Percentiles rank a stretch among this genome's conserved stretches.
Evolutionary conservation across 2,113 vertebrate species (phyloP).

Genomic region (Podiceps cristatus): DNA sequence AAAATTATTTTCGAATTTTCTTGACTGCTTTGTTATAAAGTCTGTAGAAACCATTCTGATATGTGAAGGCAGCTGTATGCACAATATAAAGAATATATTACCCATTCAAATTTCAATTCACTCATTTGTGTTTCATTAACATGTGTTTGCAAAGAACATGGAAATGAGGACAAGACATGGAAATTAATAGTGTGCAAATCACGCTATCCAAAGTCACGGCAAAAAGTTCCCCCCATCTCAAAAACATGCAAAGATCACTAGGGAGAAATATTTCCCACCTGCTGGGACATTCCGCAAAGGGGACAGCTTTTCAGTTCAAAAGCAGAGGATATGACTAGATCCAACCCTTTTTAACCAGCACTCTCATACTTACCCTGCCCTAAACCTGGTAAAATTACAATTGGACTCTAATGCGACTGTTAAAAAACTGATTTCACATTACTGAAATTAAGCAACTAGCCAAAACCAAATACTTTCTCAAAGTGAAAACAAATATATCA

Average conservation of each 20-base stretch:
- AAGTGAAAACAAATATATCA: not conserved
- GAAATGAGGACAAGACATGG: not conserved
- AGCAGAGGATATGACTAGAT: not conserved
- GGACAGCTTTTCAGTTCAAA: not conserved
- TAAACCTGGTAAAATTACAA: not conserved
- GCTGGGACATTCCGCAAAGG: not conserved
- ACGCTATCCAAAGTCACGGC: not conserved
- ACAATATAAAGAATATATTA: rapidly evolving
- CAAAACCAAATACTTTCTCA: not conserved
- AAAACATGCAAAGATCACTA: not conserved
- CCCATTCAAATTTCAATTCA: not conserved
- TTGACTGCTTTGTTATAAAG: not conserved
- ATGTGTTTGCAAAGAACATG: not conserved
- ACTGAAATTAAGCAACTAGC: not conserved
- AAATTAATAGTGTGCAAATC: constrained; percentile 4
- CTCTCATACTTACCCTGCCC: not conserved
- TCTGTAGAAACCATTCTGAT: not conserved
- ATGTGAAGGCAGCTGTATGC: not conserved
- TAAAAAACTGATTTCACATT: not conserved
- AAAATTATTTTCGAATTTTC: not conserved
- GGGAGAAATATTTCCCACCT: not conserved
- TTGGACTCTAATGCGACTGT: not conserved
- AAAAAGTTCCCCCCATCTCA: not conserved
- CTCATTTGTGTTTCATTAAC: not conserved
- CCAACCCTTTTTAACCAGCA: not conserved